phyloP scores from a whole-genome alignment of 2,113 vertebrate species.

The Myrmecophaga tridactyla region DNA sequence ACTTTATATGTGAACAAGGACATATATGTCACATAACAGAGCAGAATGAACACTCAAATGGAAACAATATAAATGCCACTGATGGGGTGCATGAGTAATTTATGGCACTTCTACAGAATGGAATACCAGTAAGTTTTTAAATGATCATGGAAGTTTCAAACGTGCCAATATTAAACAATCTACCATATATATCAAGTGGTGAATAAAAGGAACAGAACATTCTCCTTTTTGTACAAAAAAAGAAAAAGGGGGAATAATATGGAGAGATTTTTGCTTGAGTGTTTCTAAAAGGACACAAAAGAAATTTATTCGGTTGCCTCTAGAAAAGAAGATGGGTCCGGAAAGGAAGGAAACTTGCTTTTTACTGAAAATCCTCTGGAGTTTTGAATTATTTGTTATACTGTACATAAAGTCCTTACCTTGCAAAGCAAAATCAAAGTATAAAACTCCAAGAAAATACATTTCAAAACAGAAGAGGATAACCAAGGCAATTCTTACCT shows the following conservation, averaged over 20 bases:
- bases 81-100: not conserved
- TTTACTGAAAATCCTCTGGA: not conserved
- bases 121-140: not conserved
- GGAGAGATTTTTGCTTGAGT: not conserved
- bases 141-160: constrained; percentile 10
- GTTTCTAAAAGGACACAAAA: not conserved
- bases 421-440: not conserved
- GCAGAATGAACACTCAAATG: not conserved
- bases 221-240: not conserved
- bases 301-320: not conserved
- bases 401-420: not conserved
- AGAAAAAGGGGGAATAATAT: not conserved
- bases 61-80: not conserved
- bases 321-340: not conserved
- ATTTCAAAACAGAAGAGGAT: not conserved
- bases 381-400: not conserved
- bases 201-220: not conserved
- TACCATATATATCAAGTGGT: not conserved
- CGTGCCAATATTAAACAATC: not conserved
- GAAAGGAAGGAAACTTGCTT: not conserved
- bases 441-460: constrained; percentile 41
- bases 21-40: not conserved
- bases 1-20: not conserved
- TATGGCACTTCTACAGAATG: not conserved
- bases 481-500: constrained; percentile 85